A percentile compares a stretch with the other conserved stretches of the same genome.
Conservation (phyloP, 2,113 vertebrate genomes). For the Hipposideros armiger region DNA sequence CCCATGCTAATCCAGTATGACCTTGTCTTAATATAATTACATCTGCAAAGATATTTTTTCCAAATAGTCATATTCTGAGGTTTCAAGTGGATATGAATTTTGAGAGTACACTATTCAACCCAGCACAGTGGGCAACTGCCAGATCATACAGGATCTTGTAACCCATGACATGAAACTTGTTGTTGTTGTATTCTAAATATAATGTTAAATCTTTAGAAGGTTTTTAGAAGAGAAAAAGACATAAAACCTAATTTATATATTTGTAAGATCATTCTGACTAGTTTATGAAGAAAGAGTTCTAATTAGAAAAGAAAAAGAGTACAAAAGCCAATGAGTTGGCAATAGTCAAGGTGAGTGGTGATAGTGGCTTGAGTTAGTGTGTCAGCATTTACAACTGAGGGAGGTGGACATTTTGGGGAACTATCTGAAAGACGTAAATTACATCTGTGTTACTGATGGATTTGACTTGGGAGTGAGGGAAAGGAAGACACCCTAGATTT, state of each 20-base stretch:
- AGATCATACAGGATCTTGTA: background rate
- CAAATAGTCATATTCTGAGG: background rate
- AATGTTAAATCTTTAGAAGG: background rate
- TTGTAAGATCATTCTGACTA: background rate
- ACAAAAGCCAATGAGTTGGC: background rate
- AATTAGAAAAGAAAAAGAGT: background rate
- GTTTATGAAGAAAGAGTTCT: background rate
- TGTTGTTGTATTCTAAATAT: background rate
- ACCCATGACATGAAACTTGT: background rate
- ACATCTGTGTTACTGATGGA: background rate
- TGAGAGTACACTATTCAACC: background rate
- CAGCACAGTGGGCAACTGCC: background rate
- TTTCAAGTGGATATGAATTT: background rate
- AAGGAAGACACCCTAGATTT: background rate
- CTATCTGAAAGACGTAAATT: background rate
- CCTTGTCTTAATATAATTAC: background rate
- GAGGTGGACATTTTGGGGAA: background rate
- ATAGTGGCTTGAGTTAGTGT: background rate
- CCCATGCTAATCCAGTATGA: background rate
- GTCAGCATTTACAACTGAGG: background rate
- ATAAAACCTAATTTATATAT: background rate
- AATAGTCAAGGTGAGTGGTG: background rate
- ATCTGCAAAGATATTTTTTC: background rate
- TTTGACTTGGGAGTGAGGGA: background rate
- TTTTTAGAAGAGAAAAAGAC: background rate